Conservation (phyloP, 2,113 vertebrate species). For the Illadopsis cleaveri region DNA sequence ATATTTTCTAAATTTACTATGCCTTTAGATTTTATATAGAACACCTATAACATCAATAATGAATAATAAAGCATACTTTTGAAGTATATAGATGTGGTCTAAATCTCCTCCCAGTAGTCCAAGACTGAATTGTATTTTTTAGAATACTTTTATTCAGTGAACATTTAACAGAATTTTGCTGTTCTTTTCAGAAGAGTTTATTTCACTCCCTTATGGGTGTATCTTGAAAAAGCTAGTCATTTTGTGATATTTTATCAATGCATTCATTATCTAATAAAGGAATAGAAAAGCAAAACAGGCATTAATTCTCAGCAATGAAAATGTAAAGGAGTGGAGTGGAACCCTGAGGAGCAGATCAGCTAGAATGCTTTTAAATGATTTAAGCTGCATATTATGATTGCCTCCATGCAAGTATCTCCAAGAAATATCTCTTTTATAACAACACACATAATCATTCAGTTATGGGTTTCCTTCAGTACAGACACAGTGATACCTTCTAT, state of each 20-base stretch:
- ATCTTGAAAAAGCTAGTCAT: background rate
- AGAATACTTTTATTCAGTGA: background rate
- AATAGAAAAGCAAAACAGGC: background rate
- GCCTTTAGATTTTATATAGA: background rate
- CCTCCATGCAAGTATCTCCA: background rate
- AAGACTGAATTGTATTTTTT: background rate
- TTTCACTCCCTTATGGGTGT: background rate
- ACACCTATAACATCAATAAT: background rate
- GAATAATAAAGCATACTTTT: background rate
- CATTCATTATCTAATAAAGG: background rate
- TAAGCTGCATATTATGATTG: background rate
- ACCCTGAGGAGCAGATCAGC: background rate
- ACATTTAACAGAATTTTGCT: background rate
- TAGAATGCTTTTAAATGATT: background rate
- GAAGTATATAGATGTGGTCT: background rate
- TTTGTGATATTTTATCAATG: background rate
- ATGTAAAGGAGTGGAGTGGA: background rate
- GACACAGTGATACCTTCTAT: background rate
- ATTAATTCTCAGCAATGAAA: background rate
- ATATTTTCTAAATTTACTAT: background rate
- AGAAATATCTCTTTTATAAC: background rate
- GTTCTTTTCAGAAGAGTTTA: background rate
- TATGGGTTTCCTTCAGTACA: background rate
- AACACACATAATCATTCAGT: background rate
- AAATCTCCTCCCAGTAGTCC: background rate